Conservation (phyloP, 1,140 invertebrate species). For the Saccostrea cuccullata region DNA sequence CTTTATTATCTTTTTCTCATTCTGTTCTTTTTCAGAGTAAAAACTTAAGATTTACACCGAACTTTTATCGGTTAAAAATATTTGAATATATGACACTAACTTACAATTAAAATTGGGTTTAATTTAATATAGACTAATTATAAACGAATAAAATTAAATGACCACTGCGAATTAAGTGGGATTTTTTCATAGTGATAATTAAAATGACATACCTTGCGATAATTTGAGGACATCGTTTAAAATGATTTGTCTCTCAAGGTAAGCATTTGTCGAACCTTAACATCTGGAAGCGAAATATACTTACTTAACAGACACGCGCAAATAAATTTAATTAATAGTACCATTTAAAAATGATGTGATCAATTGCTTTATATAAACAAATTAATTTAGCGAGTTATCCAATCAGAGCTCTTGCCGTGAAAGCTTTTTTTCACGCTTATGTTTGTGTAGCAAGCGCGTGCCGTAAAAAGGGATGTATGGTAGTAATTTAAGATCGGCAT, state of each 20-base stretch:
- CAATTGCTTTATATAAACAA: constrained; percentile 31
- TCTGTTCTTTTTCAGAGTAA: no score
- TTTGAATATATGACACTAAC: no score
- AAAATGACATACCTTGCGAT: background rate
- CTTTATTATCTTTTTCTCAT: no score
- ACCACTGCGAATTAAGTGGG: no score
- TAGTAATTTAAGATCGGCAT: background rate
- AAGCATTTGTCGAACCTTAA: background rate
- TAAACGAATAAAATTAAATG: no score
- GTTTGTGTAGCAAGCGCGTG: constrained; percentile 20
- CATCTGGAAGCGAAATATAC: background rate
- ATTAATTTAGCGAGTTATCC: constrained; percentile 22
- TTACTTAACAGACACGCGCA: background rate
- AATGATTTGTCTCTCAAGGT: background rate
- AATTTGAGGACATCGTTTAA: constrained; percentile 16
- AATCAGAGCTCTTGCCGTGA: background rate
- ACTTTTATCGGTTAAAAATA: no score
- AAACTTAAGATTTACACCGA: no score
- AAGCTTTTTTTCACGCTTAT: background rate
- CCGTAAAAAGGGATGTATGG: background rate
- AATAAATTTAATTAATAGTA: constrained; percentile 20
- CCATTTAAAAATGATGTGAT: constrained; percentile 5
- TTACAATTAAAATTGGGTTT: no score
- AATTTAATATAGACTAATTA: no score
- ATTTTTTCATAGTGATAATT: no score